Evolutionary conservation across 2,113 vertebrate genomes (phyloP), one percentile per base, ranked within the genome.

Genomic region (Cyanistes caeruleus): DNA sequence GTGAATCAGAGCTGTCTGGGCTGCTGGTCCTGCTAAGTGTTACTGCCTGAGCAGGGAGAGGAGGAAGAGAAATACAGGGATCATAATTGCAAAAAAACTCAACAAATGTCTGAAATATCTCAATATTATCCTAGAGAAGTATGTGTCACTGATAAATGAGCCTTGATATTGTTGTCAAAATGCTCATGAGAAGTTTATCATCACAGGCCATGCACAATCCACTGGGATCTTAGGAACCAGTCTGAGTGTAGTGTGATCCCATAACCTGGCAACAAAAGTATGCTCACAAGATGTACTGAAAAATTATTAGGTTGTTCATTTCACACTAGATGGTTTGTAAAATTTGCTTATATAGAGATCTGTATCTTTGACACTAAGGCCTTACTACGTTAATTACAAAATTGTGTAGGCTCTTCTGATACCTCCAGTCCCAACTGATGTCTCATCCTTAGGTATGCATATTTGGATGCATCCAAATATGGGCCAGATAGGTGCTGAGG

Each of bases 311-410:
- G 13, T 79, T 76, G 14, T 48, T 37, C 30, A 59, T 44, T 91
- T 48, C 30, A 16, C 48, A n/a, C 10, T 43, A 33, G 28, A 23
- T 41, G 33, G 56, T 63, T 46, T 73, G 20, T 82, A 31, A 30
- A 46, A 22, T 53, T 37, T 72, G 4, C 30, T 77, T 81, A 12
- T 37, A 11, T 27, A 9, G 9, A 22, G 19, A 52, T 27, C 25
- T 44, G 5, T 33, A 10, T 48, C 79, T 90, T 81, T 46, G 31
- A 55, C 33, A 72, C 7, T 24, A 63, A 74, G 16, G 37, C 63
- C 4, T 37, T 62, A 30, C n/a, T 46, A 48, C 0, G 0, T 69
- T 69, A 58, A 24, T 78, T 70, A 14, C 21, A 27, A 28, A 84
- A n/a, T n/a, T 24, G n/a, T 15, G 11, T 67, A 41, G 35, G n/a